These are phyloP conservation scores for Tenualosa thibaudeaui DNA, from an alignment of 2,797 vertebrate species.

Conservation along the genomic window DNA sequence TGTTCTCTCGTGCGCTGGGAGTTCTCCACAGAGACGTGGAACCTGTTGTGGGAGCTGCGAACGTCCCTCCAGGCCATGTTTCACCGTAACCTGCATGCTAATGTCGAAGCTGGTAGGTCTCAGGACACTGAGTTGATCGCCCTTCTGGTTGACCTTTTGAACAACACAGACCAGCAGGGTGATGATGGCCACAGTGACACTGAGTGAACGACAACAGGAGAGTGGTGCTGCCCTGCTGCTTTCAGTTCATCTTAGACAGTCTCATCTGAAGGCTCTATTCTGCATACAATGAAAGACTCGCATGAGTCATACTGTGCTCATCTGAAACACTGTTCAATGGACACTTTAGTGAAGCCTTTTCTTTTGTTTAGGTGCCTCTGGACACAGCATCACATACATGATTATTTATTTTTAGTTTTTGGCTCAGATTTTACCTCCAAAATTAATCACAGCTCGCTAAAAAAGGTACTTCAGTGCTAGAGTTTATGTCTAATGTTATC, in stretches of 20 bases:
- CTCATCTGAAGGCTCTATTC: background rate
- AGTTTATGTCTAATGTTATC: background rate
- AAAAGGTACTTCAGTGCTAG: background rate
- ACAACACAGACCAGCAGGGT: conserved; percentile 55
- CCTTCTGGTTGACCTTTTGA: conserved; percentile 86
- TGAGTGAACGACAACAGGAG: conserved; percentile 57
- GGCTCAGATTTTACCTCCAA: background rate
- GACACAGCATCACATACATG: background rate
- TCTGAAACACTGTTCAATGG: background rate
- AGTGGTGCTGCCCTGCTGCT: background rate
- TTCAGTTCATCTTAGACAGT: background rate
- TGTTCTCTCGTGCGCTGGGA: conserved; percentile 83
- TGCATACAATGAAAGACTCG: background rate
- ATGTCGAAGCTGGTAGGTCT: conserved; percentile 57
- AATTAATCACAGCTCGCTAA: background rate
- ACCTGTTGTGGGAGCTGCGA: conserved; percentile 85
- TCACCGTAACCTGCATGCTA: conserved; percentile 79
- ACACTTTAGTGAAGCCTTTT: background rate
- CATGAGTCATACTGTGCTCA: background rate
- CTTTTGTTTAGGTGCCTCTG: background rate
- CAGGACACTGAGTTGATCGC: conserved; percentile 84
- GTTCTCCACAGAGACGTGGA: conserved; percentile 77
- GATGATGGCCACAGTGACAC: conserved; percentile 54
- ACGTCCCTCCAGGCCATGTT: conserved; percentile 88
- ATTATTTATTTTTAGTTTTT: background rate